These are phyloP conservation scores for Platanista minor DNA, from an alignment of 2,113 vertebrate genomes.

Conservation along the genomic window DNA sequence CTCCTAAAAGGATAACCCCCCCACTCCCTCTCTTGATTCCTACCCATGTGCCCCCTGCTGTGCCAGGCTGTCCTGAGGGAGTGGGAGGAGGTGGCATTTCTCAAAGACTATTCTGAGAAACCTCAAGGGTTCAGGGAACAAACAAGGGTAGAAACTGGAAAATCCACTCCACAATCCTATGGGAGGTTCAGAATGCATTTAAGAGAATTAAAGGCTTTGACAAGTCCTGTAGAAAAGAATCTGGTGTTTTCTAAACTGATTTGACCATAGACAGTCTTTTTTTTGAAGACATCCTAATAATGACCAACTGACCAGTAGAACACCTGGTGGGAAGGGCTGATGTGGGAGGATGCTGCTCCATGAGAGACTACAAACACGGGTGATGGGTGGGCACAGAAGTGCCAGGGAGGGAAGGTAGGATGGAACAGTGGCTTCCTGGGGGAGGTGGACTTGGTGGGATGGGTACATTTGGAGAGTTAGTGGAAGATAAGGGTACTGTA, in stretches of 20 bases:
- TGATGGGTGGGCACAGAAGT: neutral
- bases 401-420: neutral
- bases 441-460: neutral
- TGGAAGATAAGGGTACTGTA: neutral
- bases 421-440: neutral
- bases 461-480: neutral
- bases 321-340: neutral
- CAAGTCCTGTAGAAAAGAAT: constrained; percentile 30
- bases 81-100: neutral
- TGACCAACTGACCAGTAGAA: neutral
- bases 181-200: neutral
- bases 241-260: constrained; percentile 18
- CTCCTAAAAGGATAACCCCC: neutral
- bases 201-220: neutral
- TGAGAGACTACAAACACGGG: neutral
- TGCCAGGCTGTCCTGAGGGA: neutral
- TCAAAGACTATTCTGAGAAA: neutral
- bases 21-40: neutral
- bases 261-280: neutral
- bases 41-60: neutral
- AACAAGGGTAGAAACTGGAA: neutral
- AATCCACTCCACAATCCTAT: neutral
- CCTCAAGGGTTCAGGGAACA: neutral
- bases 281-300: neutral
- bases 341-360: neutral